Base-by-base conservation (phyloP, 2,888 invertebrate genomes). In the Silvanus unidentatus region DNA sequence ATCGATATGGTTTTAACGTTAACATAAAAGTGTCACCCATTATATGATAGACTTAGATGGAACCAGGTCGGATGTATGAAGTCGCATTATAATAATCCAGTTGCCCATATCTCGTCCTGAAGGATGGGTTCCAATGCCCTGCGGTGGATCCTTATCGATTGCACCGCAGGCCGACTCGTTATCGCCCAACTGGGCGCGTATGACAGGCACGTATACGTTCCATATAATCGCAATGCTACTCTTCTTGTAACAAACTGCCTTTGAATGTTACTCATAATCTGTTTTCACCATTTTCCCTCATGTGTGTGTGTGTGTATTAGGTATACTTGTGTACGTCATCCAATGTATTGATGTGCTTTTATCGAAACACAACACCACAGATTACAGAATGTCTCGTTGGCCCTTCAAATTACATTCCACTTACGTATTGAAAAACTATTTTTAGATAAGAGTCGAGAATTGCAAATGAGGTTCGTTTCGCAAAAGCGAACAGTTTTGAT, bases 201-300 rank as follows among this genome's bases (percentile, higher is more conserved):
- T 44, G 47, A 47, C 43, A 47, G 37, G 40, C 41, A 43, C 47
- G 44, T 48, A 47, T 49, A 40, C 48, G 43, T 40, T 37, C 28
- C n/a, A n/a, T n/a, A n/a, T 22, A 22, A 22, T 22, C 36, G 37
- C 40, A 44, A 50, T 43, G 45, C 47, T 22, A 42, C 42, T 47
- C 46, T 39, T 13, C 30, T 39, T 48, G 53, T 47, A 50, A 43
- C 50, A 53, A 53, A 50, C 53, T 47, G 44, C 45, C 49, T 44
- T 44, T 44, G 39, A 52, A 45, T 49, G 46, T 45, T 41, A 32
- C 48, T 46, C 39, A 49, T 49, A 50, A 53, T 53, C 49, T 50
- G 49, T 50, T 53, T 52, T 48, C 48, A 43, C 43, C 38, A 34
- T 30, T 37, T 49, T 34, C 40, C 28, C 32, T 37, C 27, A 39